Evolutionary conservation across 1,140 invertebrate species (phyloP).

Genomic region (Ectropis grisescens): DNA sequence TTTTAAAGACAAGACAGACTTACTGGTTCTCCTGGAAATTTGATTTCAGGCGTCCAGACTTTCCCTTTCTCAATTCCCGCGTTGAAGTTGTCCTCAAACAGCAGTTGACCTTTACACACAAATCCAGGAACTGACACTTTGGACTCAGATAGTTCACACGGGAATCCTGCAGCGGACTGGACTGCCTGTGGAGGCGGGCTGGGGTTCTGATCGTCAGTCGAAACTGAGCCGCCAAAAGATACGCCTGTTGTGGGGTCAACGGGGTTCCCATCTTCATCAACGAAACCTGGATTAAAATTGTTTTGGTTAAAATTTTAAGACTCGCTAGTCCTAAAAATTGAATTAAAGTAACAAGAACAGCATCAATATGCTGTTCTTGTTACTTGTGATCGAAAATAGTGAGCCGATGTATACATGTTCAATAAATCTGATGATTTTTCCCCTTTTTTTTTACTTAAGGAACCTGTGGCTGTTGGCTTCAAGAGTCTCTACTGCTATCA

Average conservation of each 20-base stretch:
- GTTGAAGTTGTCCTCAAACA: constrained; percentile 71
- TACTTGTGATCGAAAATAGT: too few species aligned
- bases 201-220: neutral
- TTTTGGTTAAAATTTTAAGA: too few species aligned
- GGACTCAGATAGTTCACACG: constrained; percentile 35
- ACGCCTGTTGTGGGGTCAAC: constrained; percentile 13
- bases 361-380: too few species aligned
- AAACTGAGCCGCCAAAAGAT: neutral
- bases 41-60: constrained; percentile 63
- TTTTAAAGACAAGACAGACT: too few species aligned
- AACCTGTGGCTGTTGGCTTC: too few species aligned
- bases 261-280: constrained; percentile 30
- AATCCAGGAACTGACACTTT: constrained; percentile 32
- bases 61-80: constrained; percentile 28
- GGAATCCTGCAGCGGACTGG: constrained; percentile 7
- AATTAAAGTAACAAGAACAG: too few species aligned
- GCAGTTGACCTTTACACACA: constrained; percentile 67
- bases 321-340: too few species aligned
- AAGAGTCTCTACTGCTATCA: too few species aligned
- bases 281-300: constrained; percentile 20
- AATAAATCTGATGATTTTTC: too few species aligned
- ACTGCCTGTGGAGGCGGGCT: neutral
- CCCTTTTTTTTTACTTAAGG: too few species aligned
- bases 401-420: too few species aligned
- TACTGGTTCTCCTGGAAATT: constrained; percentile 59